Conservation (phyloP, 2,888 invertebrate species). For the Parnassius mnemosyne region DNA sequence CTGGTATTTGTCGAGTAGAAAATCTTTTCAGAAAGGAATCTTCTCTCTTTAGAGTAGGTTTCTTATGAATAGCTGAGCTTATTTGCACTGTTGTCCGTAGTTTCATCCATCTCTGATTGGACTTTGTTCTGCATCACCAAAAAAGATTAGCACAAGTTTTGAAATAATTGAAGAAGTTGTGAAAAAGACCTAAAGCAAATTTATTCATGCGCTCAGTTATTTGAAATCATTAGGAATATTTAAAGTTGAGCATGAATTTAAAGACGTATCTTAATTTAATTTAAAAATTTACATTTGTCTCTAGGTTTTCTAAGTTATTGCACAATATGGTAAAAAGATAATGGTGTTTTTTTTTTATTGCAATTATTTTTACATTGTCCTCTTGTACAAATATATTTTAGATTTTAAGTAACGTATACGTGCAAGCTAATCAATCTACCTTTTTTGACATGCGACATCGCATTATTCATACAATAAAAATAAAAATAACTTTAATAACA, state of each 20-base stretch:
- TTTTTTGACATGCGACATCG: slow-evolving; percentile 67
- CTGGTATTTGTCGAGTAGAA: slow-evolving; percentile 94
- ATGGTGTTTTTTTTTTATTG: slow-evolving; percentile 1
- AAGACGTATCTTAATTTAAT: too few relatives aligned
- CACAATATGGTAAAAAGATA: background rate
- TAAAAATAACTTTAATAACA: slow-evolving; percentile 45
- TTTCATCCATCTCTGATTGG: slow-evolving; percentile 98
- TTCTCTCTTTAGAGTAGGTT: slow-evolving; percentile 93
- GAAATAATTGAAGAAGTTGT: slow-evolving; percentile 3
- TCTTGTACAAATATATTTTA: slow-evolving; percentile 11
- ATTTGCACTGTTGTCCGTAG: slow-evolving; percentile 95
- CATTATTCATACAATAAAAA: slow-evolving; percentile 58
- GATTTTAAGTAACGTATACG: slow-evolving; percentile 48
- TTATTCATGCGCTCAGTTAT: slow-evolving; percentile 50
- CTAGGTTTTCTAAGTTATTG: background rate
- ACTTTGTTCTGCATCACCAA: slow-evolving; percentile 86
- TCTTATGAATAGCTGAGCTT: slow-evolving; percentile 93
- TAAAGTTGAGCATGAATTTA: too few relatives aligned
- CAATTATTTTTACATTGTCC: slow-evolving; percentile 6
- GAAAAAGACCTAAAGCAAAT: slow-evolving; percentile 45
- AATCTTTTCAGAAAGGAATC: slow-evolving; percentile 96
- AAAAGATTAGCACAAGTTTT: slow-evolving; percentile 28
- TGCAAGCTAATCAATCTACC: slow-evolving; percentile 69
- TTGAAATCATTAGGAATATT: too few relatives aligned
- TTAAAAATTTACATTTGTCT: too few relatives aligned